Evolutionary conservation across 2,797 vertebrate species (phyloP), one percentile per base, ranked within the genome.

Genomic region (Austrolebias charrua): DNA sequence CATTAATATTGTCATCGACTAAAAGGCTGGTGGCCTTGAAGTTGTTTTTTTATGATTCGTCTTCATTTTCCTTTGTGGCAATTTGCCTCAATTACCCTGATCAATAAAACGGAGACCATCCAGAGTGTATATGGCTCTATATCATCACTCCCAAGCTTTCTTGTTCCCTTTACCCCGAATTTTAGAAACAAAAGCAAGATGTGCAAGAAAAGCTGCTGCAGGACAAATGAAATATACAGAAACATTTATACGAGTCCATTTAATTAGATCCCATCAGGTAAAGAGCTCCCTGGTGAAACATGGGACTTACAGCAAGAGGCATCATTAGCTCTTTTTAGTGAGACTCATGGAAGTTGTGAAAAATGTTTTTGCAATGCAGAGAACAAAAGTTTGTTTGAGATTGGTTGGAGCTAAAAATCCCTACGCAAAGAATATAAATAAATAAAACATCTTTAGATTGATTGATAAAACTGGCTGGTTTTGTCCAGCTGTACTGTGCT

Each of bases 1-100:
- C 76, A 69, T 73, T 66, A 66, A 63, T 77, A 73, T 76, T 8
- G 57, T 47, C 63, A 80, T 59, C 62, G 73, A 78, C 55, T 15
- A 29, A 29, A 20, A 10, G 48, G 54, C 16, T 56, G 45, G 62
- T 31, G 55, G 62, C 66, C 66, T 47, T 51, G 33, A 11, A 54
- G 46, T 20, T 55, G 43, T 51, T 54, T 24, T 62, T 58, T 24
- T 55, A 29, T 10, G 31, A 63, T 60, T 53, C 6, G 9, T 46
- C 14, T 56, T 46, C 33, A 56, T 58, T 24, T 60, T 56, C 56
- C 28, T 56, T 58, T 48, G 48, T 54, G 42, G 0, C 0, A 1
- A 46, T 43, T 35, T 29, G 56, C 33, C 29, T 19, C 15, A 5
- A 45, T 55, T 61, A 49, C 55, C 31, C 44, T 54, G 55, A 45